A percentile compares a stretch with the other conserved stretches of the same genome.
phyloP scores from a whole-genome alignment of 2,797 vertebrate genomes.

The Crotalus adamanteus region DNA sequence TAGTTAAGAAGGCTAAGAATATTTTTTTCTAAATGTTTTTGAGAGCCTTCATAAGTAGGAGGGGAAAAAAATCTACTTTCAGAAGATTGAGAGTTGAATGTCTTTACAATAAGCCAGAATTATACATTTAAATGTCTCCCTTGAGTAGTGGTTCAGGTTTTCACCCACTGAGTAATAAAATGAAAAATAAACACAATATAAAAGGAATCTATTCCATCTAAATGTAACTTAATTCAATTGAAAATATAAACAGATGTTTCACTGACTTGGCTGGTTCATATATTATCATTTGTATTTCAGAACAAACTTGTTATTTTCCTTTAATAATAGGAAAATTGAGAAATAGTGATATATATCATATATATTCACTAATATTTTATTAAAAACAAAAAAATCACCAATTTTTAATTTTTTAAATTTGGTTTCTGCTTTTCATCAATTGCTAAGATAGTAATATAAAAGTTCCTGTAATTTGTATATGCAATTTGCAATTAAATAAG shows the following conservation, averaged over 20 bases:
- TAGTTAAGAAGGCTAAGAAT: neutral
- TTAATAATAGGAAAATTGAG: neutral
- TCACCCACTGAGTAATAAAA: neutral
- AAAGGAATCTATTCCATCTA: neutral
- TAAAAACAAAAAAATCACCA: conserved; percentile 15
- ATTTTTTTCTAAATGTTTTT: neutral
- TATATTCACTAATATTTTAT: neutral
- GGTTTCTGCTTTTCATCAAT: neutral
- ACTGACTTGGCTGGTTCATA: neutral
- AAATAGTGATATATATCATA: neutral
- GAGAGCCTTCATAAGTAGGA: neutral
- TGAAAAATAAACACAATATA: neutral
- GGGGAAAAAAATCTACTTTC: neutral
- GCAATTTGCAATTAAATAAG: conserved; percentile 39
- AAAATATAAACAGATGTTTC: neutral
- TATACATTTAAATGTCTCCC: no score
- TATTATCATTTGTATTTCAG: neutral
- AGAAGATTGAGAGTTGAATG: neutral
- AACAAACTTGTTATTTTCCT: conserved; percentile 6
- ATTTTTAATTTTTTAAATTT: neutral
- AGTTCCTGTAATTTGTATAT: conserved; percentile 12
- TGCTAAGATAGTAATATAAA: neutral
- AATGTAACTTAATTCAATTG: neutral
- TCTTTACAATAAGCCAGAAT: no score
- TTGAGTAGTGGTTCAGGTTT: no score